Conservation (phyloP, 2,113 vertebrate species). For the Heterocephalus glaber region DNA sequence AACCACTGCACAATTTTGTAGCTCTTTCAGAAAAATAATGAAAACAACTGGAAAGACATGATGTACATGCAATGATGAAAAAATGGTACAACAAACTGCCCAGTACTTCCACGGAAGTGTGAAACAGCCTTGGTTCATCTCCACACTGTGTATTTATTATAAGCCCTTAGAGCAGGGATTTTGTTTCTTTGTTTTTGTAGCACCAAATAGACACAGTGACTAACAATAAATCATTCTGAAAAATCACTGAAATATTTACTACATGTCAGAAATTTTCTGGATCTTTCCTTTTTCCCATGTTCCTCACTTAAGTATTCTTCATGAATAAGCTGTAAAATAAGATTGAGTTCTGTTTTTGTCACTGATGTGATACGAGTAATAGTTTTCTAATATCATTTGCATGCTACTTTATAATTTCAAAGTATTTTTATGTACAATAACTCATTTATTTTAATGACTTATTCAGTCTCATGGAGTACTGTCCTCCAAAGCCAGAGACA, state of each 20-base stretch:
- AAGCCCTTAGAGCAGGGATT: constrained; percentile 76
- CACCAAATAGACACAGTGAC: constrained; percentile 81
- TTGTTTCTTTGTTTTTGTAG: constrained; percentile 70
- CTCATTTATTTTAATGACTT: background rate
- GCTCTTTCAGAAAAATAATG: constrained; percentile 74
- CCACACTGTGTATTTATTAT: constrained; percentile 71
- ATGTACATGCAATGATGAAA: constrained; percentile 75
- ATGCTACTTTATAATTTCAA: constrained; percentile 45
- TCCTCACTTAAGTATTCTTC: constrained; percentile 48
- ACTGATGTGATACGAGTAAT: constrained; percentile 32
- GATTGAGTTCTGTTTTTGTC: constrained; percentile 35
- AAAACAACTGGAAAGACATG: constrained; percentile 72
- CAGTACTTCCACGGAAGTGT: background rate
- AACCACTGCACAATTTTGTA: constrained; percentile 79
- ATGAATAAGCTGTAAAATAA: background rate
- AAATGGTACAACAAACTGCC: constrained; percentile 50
- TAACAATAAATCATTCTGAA: constrained; percentile 60
- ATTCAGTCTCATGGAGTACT: constrained; percentile 14
- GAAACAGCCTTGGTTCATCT: constrained; percentile 46
- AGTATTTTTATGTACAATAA: constrained; percentile 57
- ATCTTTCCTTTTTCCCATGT: constrained; percentile 28
- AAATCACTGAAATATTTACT: constrained; percentile 56
- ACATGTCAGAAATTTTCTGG: background rate
- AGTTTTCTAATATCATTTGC: constrained; percentile 21
- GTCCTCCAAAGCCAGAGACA: background rate